Conservation (phyloP, 2,888 invertebrate species). For the Drosophila pullipes region DNA sequence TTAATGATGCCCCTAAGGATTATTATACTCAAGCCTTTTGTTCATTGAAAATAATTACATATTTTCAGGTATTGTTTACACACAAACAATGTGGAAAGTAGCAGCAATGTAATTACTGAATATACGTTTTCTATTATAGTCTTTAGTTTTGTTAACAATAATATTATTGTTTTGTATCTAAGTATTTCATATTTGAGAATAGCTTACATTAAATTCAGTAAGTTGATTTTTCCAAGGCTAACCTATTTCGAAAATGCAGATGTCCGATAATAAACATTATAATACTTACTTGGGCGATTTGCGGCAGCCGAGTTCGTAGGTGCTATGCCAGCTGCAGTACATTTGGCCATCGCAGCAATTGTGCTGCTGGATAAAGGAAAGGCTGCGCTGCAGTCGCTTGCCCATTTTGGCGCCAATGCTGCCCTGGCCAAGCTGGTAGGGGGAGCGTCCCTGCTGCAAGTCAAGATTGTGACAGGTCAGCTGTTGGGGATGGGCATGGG, state of each 20-base stretch:
- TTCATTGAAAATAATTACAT: not conserved
- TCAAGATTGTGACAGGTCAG: constrained; percentile 72
- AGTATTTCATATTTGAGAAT: not conserved
- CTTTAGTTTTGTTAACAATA: not conserved
- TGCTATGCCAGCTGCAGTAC: constrained; percentile 80
- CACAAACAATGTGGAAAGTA: not conserved
- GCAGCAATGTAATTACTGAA: not conserved
- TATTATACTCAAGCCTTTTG: not conserved
- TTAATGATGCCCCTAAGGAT: not conserved
- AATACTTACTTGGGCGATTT: constrained; percentile 63
- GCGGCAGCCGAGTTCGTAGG: constrained; percentile 77
- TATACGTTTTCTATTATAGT: not conserved
- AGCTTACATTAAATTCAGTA: not conserved
- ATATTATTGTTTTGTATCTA: not conserved
- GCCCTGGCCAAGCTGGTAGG: constrained; percentile 79
- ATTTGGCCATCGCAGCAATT: constrained; percentile 81
- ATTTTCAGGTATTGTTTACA: not conserved
- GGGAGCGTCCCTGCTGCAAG: constrained; percentile 55
- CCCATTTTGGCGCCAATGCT: constrained; percentile 83
- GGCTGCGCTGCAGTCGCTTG: constrained; percentile 84
- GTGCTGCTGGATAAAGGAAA: constrained; percentile 85
- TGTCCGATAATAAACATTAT: not conserved
- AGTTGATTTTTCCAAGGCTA: not conserved
- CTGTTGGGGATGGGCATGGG: constrained; percentile 47
- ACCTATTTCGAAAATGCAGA: not conserved